Base-by-base conservation (phyloP, 2,113 vertebrate species). In the Synodontis membranacea region DNA sequence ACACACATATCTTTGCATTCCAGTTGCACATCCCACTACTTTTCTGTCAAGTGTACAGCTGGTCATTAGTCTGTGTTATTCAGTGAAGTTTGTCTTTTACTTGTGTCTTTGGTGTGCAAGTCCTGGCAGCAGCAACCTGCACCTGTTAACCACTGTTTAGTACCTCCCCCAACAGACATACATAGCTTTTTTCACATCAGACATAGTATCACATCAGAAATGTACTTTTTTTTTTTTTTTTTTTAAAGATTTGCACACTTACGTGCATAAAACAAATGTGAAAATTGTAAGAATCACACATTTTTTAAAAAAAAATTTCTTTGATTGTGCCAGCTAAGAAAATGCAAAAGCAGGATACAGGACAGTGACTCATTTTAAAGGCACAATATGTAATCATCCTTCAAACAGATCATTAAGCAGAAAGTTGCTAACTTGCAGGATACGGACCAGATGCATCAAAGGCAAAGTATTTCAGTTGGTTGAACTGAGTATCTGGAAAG, bases 111-210 rank as follows among this genome's bases (percentile, higher is more conserved):
- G 83, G 68, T 56, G 34, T 74, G 50, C 48, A 70, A 50, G 68
- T 84, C 52, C n/a, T 84, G 70, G 68, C 83, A 76, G 39, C 72
- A 76, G n/a, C n/a, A 34, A 14, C 23, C 44, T n/a, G 83, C 83
- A 84, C 68, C 83, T 79, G 84, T 79, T 62, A 84, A 28, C 52
- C 52, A 75, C 70, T 44, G 39, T 54, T 50, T 37, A 10, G 44
- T 64, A 64, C 39, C 74, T 37, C 83, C 83, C 80, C 5, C 25
- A 34, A 34, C 15, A 66, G 23, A 28, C 25, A 42, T 25, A 1
- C 31, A 14, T 12, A 50, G 60, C 80, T 23, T 82, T 28, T 62
- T 15, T 79, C n/a, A 23, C 48, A 54, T 79, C 46, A 52, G 17
- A 34, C n/a, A 48, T 11, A 34, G n/a, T 31, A 48, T n/a, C 54